Conservation (phyloP, 2,113 vertebrate genomes). For the cat (Felis catus) region F.catus_Fca126_mat1.0 CM031412.1:136624001-136624500, state of each 20-base stretch:
- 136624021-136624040: neutral
- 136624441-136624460: neutral
- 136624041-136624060: neutral
- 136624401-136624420: neutral
- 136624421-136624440: neutral
- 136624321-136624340: neutral
- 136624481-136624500: neutral
- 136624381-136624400: neutral
- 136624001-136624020: neutral
- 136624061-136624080: neutral
- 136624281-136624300: neutral
- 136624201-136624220: neutral
- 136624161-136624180: neutral
- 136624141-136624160: neutral
- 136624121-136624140: neutral
- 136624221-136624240: neutral
- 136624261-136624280: neutral
- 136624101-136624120: neutral
- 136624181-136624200: neutral
- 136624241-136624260: neutral
- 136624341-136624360: neutral
- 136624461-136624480: neutral
- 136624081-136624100: neutral
- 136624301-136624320: neutral
- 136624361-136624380: slow-evolving; percentile 10